These are phyloP conservation scores for Avahi laniger DNA, from an alignment of 2,797 vertebrate genomes.

Conservation along the genomic window DNA sequence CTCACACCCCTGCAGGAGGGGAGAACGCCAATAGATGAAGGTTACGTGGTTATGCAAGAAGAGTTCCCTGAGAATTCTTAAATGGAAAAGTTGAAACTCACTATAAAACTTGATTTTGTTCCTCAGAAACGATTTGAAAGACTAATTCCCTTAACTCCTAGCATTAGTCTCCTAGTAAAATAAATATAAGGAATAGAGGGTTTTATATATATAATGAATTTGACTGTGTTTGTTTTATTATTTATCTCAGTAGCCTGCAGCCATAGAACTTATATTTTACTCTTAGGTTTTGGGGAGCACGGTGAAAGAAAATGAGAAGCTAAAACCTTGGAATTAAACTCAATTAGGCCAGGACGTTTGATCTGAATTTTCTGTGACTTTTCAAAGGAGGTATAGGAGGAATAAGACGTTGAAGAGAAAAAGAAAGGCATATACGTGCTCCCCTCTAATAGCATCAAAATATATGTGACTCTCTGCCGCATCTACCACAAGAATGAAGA, in stretches of 20 bases:
- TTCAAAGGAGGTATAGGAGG: neutral
- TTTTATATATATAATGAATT: neutral
- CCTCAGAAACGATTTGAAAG: neutral
- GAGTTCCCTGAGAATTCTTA: neutral
- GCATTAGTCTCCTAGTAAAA: neutral
- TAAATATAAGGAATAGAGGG: neutral
- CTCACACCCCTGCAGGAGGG: neutral
- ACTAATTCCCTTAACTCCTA: neutral
- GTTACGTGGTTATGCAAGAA: neutral
- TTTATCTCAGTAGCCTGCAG: neutral
- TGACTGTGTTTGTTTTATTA: neutral
- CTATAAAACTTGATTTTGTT: neutral
- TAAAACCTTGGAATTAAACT: neutral
- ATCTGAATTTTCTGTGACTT: slow-evolving; percentile 50
- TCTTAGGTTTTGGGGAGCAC: neutral
- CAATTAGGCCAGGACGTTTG: neutral
- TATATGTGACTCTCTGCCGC: neutral
- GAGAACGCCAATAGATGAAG: neutral
- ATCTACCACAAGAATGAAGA: neutral
- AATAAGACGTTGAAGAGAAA: neutral
- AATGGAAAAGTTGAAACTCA: neutral
- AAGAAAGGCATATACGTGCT: neutral
- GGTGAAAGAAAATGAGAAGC: neutral
- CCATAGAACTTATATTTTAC: slow-evolving; percentile 15
- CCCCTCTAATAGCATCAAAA: neutral